Conservation (phyloP, 1,140 invertebrate species). For the Achatina immaculata region DNA sequence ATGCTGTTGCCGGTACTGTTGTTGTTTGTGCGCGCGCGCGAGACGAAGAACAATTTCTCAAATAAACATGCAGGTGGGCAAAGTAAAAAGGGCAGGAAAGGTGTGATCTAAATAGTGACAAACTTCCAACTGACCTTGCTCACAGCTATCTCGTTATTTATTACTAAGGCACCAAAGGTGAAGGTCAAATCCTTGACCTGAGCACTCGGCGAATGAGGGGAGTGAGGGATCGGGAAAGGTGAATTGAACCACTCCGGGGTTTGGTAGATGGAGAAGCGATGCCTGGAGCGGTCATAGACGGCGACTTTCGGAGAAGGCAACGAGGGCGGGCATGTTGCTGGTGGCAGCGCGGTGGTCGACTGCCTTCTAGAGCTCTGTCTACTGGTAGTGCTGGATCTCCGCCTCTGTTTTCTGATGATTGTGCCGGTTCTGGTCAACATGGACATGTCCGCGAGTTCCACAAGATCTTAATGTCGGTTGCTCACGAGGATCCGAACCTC, state of each 20-base stretch:
- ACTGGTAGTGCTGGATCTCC: slow-evolving; percentile 38
- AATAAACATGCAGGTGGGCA: too few species aligned
- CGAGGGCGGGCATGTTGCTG: background rate
- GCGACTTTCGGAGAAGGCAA: background rate
- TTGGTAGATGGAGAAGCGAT: background rate
- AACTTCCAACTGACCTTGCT: slow-evolving; percentile 5
- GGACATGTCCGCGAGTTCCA: slow-evolving; percentile 28
- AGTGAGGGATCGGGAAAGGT: background rate
- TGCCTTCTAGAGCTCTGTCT: background rate
- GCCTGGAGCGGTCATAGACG: background rate
- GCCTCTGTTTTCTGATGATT: slow-evolving; percentile 36
- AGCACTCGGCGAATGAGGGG: background rate
- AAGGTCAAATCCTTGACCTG: slow-evolving; percentile 17
- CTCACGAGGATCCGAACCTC: too few species aligned
- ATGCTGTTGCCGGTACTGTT: too few species aligned
- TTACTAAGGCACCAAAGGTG: background rate
- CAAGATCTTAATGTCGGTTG: background rate
- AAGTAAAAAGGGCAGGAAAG: background rate
- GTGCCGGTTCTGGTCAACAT: slow-evolving; percentile 42
- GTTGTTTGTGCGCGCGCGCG: too few species aligned
- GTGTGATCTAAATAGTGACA: background rate
- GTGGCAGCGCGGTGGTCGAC: slow-evolving; percentile 4
- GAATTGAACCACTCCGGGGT: background rate
- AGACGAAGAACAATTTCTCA: too few species aligned
- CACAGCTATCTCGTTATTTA: background rate